Evolutionary conservation across 1,140 invertebrate species (phyloP).

Genomic region (Nixonia krombeini): DNA sequence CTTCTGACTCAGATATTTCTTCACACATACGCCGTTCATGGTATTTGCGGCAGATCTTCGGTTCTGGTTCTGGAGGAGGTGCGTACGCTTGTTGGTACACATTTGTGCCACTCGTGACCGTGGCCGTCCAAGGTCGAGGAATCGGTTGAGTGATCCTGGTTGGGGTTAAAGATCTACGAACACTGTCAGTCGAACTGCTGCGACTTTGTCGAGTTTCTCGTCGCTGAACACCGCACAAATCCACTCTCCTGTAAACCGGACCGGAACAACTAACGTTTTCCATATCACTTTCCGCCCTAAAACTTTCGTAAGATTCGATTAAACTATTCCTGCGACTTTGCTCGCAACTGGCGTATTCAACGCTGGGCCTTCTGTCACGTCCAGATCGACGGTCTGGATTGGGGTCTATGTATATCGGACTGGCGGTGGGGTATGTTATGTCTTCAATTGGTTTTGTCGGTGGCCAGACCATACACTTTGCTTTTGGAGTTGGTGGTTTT

Average conservation of each 20-base stretch:
- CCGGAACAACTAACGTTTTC: constrained; percentile 62
- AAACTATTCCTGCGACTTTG: constrained; percentile 47
- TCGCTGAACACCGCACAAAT: constrained; percentile 43
- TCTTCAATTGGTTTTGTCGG: constrained; percentile 64
- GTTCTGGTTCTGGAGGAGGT: constrained; percentile 30
- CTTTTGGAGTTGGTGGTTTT: constrained; percentile 43
- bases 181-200: constrained; percentile 59
- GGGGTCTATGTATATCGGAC: constrained; percentile 68
- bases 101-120: constrained; percentile 54
- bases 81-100: constrained; percentile 55
- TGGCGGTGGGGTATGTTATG: constrained; percentile 67
- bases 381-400: constrained; percentile 52
- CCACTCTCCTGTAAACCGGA: constrained; percentile 58
- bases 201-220: constrained; percentile 42
- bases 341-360: constrained; percentile 46
- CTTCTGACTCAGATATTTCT: constrained; percentile 46
- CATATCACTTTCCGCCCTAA: constrained; percentile 45
- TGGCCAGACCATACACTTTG: constrained; percentile 61
- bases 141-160: constrained; percentile 66
- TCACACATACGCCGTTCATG: constrained; percentile 52
- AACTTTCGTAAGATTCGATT: constrained; percentile 26
- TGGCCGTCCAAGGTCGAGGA: constrained; percentile 66
- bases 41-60: constrained; percentile 53
- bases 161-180: constrained; percentile 64
- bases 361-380: constrained; percentile 53